These are phyloP conservation scores for Lampris megalopsis DNA, from an alignment of 2,113 vertebrate species.

Conservation along the genomic window DNA sequence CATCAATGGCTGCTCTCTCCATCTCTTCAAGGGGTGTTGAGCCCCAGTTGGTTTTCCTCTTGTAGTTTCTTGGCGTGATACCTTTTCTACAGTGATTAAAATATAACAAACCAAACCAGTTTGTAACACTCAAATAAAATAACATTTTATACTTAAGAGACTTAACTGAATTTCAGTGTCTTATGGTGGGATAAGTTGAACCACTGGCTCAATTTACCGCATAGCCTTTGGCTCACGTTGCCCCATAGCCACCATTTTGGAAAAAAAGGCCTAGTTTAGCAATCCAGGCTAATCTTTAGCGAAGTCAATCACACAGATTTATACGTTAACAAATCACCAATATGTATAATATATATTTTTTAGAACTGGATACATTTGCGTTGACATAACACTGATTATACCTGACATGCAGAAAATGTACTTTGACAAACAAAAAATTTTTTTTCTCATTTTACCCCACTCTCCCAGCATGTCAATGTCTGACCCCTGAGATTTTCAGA, in stretches of 20 bases:
- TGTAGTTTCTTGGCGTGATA: slow-evolving; percentile 13
- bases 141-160: slow-evolving; percentile 6
- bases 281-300: slow-evolving; percentile 41
- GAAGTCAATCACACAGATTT: slow-evolving; percentile 31
- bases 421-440: too few relatives aligned
- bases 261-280: slow-evolving; percentile 5
- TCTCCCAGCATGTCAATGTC: too few relatives aligned
- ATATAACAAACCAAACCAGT: slow-evolving; percentile 7
- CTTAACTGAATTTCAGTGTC: slow-evolving; percentile 11
- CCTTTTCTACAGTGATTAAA: slow-evolving; percentile 10
- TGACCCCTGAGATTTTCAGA: too few relatives aligned
- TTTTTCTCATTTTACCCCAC: too few relatives aligned
- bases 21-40: slow-evolving; percentile 18
- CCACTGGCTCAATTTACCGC: slow-evolving; percentile 26
- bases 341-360: too few relatives aligned
- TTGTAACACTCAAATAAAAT: slow-evolving; percentile 7
- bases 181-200: slow-evolving; percentile 19
- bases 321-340: background rate
- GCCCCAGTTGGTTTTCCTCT: slow-evolving; percentile 2
- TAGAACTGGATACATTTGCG: too few relatives aligned
- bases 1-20: slow-evolving; percentile 21
- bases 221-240: slow-evolving; percentile 26
- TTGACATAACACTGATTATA: too few relatives aligned
- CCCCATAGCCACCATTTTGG: slow-evolving; percentile 33
- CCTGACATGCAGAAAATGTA: too few relatives aligned